These are phyloP conservation scores for Proteles cristata DNA, from an alignment of 2,113 vertebrate species.

Conservation along the genomic window DNA sequence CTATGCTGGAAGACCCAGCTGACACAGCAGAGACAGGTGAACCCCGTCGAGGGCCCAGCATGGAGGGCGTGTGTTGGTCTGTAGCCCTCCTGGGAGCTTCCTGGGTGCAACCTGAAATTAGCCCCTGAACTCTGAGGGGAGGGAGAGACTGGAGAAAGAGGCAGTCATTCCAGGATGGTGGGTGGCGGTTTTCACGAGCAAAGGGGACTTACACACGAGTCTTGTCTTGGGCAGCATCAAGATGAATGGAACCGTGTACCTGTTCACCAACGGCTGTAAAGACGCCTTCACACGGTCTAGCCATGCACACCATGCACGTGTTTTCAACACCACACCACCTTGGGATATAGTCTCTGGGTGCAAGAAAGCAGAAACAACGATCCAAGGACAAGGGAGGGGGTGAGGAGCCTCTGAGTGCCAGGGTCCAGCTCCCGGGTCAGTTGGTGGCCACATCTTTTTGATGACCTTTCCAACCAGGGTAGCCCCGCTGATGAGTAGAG, in stretches of 20 bases:
- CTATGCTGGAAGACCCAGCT: not conserved
- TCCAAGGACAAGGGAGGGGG: not conserved
- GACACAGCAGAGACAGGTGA: not conserved
- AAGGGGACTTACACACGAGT: not conserved
- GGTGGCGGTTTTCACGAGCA: not conserved
- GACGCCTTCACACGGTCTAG: not conserved
- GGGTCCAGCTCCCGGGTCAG: not conserved
- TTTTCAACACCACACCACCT: not conserved
- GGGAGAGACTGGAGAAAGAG: not conserved
- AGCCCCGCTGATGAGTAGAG: not conserved
- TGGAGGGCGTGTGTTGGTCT: not conserved
- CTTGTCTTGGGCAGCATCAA: not conserved
- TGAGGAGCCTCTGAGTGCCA: not conserved
- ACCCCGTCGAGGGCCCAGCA: fast-evolving
- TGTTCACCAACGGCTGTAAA: not conserved
- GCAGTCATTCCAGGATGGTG: not conserved
- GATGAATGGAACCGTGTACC: not conserved
- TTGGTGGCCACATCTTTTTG: not conserved
- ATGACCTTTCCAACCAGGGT: not conserved
- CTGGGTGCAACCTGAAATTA: not conserved
- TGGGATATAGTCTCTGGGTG: not conserved
- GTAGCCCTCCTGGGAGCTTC: not conserved
- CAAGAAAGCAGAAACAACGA: not conserved
- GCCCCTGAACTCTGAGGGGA: not conserved
- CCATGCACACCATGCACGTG: not conserved